Percentiles rank a stretch among this genome's conserved stretches.
phyloP scores from a whole-genome alignment of 2,113 vertebrate genomes.

The Microcebus ravelobensis region DNA sequence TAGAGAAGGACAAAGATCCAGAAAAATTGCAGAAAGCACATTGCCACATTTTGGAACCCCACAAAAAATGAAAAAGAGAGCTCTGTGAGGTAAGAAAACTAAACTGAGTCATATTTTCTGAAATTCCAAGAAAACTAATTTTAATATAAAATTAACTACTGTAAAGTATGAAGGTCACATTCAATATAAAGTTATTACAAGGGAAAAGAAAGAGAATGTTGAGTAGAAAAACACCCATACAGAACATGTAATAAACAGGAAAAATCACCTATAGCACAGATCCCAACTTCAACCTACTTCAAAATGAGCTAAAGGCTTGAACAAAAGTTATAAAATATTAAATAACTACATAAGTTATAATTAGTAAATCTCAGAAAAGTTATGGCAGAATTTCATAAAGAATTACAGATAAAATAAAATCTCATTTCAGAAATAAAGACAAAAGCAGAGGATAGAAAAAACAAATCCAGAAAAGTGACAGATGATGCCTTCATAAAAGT shows the following conservation, averaged over 20 bases:
- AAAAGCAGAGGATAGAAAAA: background rate
- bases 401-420: background rate
- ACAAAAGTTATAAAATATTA: background rate
- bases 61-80: background rate
- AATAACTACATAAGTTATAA: background rate
- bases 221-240: background rate
- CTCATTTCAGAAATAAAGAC: background rate
- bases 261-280: background rate
- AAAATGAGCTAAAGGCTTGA: background rate
- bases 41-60: background rate
- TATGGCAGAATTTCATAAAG: background rate
- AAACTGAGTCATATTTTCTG: background rate
- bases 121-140: background rate
- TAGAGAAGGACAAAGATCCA: background rate
- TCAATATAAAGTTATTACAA: background rate
- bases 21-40: background rate
- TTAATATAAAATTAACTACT: background rate
- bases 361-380: background rate
- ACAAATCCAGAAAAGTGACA: background rate
- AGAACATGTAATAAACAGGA: background rate
- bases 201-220: background rate
- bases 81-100: background rate
- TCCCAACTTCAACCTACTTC: background rate
- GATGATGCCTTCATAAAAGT: background rate
- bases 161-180: background rate